phyloP scores from a whole-genome alignment of 1,140 invertebrate species.

The Drosophila paulistorum region DNA sequence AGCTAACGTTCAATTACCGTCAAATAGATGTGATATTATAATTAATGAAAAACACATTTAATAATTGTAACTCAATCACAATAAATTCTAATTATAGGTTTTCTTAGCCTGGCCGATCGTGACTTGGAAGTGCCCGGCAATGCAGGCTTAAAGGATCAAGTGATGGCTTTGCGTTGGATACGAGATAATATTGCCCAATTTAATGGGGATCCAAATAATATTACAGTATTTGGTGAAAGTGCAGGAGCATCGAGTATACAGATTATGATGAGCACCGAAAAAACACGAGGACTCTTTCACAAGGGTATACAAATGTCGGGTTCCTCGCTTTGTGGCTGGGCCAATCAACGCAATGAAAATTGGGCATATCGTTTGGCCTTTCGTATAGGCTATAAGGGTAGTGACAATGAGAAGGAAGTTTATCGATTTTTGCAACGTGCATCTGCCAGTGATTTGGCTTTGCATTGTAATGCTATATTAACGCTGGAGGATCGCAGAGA shows the following conservation, averaged over 20 bases:
- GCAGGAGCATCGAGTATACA: conserved; percentile 72
- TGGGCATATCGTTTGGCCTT: conserved; percentile 62
- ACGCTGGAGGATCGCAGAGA: conserved; percentile 45
- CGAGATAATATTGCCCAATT: conserved; percentile 74
- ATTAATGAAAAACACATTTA: background rate
- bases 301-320: conserved; percentile 86
- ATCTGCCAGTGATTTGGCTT: conserved; percentile 38
- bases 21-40: too few relatives aligned
- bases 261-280: conserved; percentile 61
- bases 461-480: conserved; percentile 20
- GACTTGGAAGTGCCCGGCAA: conserved; percentile 76
- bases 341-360: conserved; percentile 33
- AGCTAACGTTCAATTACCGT: too few relatives aligned
- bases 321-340: conserved; percentile 82
- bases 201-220: conserved; percentile 75
- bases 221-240: conserved; percentile 80
- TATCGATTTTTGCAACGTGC: conserved; percentile 76
- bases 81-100: conserved; percentile 52
- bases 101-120: conserved; percentile 77
- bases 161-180: conserved; percentile 81
- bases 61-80: too few relatives aligned
- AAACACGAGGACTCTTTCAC: conserved; percentile 84
- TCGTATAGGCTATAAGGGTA: conserved; percentile 66
- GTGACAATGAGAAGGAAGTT: conserved; percentile 72
- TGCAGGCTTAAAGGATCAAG: conserved; percentile 83